Evolutionary conservation across 2,797 vertebrate genomes (phyloP).

Genomic region (Urosaurus nigricauda): DNA sequence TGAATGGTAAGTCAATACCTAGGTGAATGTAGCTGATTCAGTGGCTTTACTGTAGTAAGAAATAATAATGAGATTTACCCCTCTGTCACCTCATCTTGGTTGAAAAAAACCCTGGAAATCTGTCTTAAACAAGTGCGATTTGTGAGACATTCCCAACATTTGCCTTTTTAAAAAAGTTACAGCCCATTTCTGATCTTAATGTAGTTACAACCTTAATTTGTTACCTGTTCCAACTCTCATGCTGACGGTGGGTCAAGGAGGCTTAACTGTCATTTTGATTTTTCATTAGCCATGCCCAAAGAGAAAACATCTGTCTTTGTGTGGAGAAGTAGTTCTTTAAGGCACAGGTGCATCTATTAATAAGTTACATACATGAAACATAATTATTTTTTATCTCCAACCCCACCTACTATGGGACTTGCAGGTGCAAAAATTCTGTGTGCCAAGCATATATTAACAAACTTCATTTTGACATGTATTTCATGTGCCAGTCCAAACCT

Average conservation of each 20-base stretch:
- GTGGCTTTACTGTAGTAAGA: not conserved
- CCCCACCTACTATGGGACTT: not conserved
- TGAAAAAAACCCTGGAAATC: not conserved
- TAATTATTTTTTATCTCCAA: conserved; percentile 7
- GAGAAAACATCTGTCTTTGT: conserved; percentile 45
- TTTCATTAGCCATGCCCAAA: conserved; percentile 60
- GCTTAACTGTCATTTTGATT: conserved; percentile 21
- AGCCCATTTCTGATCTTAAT: not conserved
- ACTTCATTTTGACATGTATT: not conserved
- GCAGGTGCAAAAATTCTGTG: conserved; percentile 18
- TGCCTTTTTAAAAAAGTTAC: not conserved
- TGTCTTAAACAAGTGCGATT: no score
- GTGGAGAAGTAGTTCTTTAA: conserved; percentile 49
- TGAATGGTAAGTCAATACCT: no score
- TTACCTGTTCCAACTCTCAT: conserved; percentile 36
- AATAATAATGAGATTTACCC: not conserved
- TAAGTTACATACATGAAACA: conserved; percentile 48
- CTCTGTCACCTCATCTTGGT: no score
- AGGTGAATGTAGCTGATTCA: no score
- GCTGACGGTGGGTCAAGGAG: conserved; percentile 32
- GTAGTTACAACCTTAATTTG: not conserved
- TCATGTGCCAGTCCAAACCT: conserved; percentile 36
- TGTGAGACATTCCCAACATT: not conserved
- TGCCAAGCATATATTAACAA: not conserved
- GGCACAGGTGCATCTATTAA: conserved; percentile 53